A percentile compares a stretch with the other conserved stretches of the same genome.
phyloP scores from a whole-genome alignment of 2,888 invertebrate genomes.

The Lithodes maja region DNA sequence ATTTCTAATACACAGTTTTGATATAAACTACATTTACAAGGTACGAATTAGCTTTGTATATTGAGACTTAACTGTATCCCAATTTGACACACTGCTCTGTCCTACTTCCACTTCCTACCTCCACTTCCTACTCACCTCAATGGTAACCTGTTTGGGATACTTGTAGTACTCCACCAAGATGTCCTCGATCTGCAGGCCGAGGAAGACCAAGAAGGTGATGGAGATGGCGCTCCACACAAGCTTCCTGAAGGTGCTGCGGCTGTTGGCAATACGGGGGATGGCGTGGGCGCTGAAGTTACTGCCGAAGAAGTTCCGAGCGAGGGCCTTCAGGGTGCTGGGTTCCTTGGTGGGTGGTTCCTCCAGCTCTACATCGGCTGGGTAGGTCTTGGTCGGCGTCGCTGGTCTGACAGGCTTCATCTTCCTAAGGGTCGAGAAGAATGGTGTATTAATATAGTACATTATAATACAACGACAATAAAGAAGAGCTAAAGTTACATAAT shows the following conservation, averaged over 20 bases:
- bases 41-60: no score
- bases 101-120: neutral
- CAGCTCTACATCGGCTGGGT: neutral
- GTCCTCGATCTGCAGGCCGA: neutral
- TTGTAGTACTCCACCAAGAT: neutral
- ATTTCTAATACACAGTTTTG: no score
- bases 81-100: no score
- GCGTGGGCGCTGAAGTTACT: slow-evolving; percentile 50
- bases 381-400: neutral
- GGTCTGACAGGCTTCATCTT: neutral
- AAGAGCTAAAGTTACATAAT: no score
- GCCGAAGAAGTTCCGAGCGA: slow-evolving; percentile 51
- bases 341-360: neutral
- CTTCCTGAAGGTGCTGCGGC: neutral
- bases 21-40: no score
- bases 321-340: slow-evolving; percentile 4
- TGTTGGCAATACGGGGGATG: slow-evolving; percentile 27
- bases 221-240: neutral
- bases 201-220: neutral
- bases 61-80: no score
- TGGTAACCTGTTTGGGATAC: neutral
- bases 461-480: no score
- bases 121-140: neutral
- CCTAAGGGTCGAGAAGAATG: neutral
- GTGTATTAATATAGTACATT: no score